Conservation (phyloP, 1,140 invertebrate genomes). For the Sesamia nonagrioides region DNA sequence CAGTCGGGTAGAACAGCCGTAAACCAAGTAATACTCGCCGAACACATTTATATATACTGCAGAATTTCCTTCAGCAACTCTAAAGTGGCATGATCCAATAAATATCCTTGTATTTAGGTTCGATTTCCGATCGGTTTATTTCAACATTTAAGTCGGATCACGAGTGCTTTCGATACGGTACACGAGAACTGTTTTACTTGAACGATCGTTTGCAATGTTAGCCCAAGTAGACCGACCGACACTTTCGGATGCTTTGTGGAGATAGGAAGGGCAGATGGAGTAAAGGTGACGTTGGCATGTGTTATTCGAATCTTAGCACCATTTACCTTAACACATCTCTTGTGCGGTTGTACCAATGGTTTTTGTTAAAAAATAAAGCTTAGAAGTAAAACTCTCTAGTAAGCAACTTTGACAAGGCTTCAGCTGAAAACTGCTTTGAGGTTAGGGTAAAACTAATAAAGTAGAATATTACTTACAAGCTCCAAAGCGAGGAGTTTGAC, state of each 20-base stretch:
- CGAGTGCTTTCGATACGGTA: constrained; percentile 71
- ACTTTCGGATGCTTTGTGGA: constrained; percentile 56
- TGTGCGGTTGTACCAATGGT: too few species aligned
- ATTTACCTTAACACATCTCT: too few species aligned
- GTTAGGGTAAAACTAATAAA: too few species aligned
- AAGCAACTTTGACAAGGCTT: too few species aligned
- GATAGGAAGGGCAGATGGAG: constrained; percentile 42
- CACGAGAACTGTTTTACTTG: constrained; percentile 83
- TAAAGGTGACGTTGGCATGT: constrained; percentile 36
- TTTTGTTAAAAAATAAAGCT: too few species aligned
- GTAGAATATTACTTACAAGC: too few species aligned
- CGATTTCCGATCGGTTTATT: constrained; percentile 66
- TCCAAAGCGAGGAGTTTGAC: too few species aligned
- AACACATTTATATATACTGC: constrained; percentile 22
- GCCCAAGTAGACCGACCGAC: constrained; percentile 56
- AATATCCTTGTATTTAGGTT: constrained; percentile 60
- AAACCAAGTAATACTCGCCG: constrained; percentile 21
- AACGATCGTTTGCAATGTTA: constrained; percentile 70
- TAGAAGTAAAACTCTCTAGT: too few species aligned
- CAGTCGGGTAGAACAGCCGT: constrained; percentile 25
- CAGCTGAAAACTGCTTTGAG: too few species aligned
- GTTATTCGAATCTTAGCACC: background rate
- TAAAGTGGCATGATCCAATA: constrained; percentile 55
- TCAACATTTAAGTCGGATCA: constrained; percentile 67
- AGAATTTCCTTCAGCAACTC: constrained; percentile 42